Evolutionary conservation across 1,140 invertebrate species (phyloP).

Genomic region (Probaryconus sp.): DNA sequence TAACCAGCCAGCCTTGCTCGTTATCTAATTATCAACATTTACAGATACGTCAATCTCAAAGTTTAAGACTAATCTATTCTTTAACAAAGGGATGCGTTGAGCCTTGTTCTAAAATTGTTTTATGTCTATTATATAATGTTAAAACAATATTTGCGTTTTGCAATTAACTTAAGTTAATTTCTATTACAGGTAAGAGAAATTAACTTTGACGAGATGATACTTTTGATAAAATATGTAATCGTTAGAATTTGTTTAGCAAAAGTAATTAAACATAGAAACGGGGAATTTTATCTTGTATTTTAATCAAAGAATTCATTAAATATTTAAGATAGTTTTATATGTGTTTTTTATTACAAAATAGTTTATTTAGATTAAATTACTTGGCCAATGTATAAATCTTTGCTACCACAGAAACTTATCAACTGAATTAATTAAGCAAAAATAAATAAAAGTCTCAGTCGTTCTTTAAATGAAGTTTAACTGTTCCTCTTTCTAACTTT

Average conservation of each 20-base stretch:
- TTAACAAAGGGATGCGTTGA: background rate
- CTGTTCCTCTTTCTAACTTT: slow-evolving; percentile 7
- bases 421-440: slow-evolving; percentile 39
- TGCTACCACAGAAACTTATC: background rate
- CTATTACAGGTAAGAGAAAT: too few species aligned
- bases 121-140: background rate
- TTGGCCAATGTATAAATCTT: slow-evolving; percentile 10
- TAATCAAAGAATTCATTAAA: too few species aligned
- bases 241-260: too few species aligned
- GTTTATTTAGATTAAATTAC: too few species aligned
- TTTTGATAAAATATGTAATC: too few species aligned
- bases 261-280: too few species aligned
- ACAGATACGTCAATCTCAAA: slow-evolving; percentile 8
- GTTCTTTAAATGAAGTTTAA: slow-evolving; percentile 22
- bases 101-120: background rate
- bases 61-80: background rate
- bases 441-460: slow-evolving; percentile 30
- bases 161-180: slow-evolving; percentile 25
- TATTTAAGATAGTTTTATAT: too few species aligned
- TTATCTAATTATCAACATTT: slow-evolving; percentile 32
- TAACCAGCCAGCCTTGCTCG: background rate
- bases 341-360: too few species aligned
- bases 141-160: background rate
- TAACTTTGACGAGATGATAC: too few species aligned
- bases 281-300: too few species aligned